Conservation (phyloP, 1,140 invertebrate species). For the Zaprionus gabonicus region DNA sequence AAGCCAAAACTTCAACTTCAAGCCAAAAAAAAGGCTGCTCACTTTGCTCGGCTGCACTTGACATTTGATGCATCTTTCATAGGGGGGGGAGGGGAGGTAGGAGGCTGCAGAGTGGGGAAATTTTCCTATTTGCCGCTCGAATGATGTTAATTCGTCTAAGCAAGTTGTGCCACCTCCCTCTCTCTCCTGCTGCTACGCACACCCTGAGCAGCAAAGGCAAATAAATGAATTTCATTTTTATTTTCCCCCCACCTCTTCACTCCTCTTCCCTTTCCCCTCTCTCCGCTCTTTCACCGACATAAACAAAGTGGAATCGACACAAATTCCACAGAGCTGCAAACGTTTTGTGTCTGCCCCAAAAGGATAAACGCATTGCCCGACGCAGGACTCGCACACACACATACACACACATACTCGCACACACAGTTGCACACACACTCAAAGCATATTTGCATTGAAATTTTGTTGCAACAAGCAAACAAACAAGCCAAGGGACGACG, state of each 20-base stretch:
- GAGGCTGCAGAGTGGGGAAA: constrained; percentile 8
- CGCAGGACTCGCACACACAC: constrained; percentile 19
- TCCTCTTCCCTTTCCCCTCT: not conserved
- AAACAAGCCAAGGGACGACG: constrained; percentile 44
- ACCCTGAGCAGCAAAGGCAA: constrained; percentile 44
- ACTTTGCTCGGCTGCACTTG: constrained; percentile 40
- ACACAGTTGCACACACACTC: constrained; percentile 36
- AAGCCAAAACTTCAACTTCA: not conserved
- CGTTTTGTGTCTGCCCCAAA: constrained; percentile 46
- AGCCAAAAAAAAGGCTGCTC: not conserved
- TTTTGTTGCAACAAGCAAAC: constrained; percentile 64
- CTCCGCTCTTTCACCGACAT: constrained; percentile 41
- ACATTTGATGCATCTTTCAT: constrained; percentile 55
- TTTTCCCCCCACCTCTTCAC: not conserved
- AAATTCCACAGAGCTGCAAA: constrained; percentile 56
- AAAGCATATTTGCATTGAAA: constrained; percentile 71
- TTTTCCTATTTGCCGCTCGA: constrained; percentile 67
- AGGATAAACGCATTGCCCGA: constrained; percentile 58
- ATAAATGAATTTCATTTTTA: constrained; percentile 68
- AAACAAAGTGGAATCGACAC: constrained; percentile 61
- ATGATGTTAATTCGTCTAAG: constrained; percentile 53
- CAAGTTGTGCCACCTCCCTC: not conserved
- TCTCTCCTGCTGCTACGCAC: no score
- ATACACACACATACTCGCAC: constrained; percentile 22
- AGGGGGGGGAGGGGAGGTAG: no score